Conservation (phyloP, 2,113 vertebrate genomes). For the Balaeniceps rex region DNA sequence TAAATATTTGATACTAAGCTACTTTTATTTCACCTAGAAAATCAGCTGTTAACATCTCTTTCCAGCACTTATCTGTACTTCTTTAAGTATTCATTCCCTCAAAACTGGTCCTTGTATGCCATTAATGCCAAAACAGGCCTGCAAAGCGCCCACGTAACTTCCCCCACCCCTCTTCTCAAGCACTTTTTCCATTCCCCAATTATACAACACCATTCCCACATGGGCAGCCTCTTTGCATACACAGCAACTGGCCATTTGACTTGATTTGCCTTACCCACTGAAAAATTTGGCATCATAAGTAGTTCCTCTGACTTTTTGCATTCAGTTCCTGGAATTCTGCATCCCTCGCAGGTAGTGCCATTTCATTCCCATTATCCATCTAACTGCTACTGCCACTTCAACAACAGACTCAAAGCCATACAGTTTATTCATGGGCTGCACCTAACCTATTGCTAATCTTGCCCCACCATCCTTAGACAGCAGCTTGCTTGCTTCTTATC, state of each 20-base stretch:
- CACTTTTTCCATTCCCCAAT: background rate
- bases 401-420: background rate
- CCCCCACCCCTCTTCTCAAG: background rate
- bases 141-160: background rate
- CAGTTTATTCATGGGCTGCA: background rate
- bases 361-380: background rate
- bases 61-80: background rate
- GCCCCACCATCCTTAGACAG: background rate
- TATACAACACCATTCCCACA: background rate
- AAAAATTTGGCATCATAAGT: background rate
- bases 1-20: constrained; percentile 34
- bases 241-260: background rate
- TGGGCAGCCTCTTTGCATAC: background rate
- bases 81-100: background rate
- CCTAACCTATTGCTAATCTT: background rate
- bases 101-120: background rate
- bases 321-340: background rate
- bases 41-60: background rate
- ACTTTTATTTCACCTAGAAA: constrained; percentile 32
- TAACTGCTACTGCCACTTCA: background rate
- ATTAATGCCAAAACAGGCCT: background rate
- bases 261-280: background rate
- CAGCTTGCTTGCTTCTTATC: background rate
- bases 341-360: background rate
- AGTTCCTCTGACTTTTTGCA: background rate